Base-by-base conservation (phyloP, 2,113 vertebrate genomes). In the Geococcyx californianus region DNA sequence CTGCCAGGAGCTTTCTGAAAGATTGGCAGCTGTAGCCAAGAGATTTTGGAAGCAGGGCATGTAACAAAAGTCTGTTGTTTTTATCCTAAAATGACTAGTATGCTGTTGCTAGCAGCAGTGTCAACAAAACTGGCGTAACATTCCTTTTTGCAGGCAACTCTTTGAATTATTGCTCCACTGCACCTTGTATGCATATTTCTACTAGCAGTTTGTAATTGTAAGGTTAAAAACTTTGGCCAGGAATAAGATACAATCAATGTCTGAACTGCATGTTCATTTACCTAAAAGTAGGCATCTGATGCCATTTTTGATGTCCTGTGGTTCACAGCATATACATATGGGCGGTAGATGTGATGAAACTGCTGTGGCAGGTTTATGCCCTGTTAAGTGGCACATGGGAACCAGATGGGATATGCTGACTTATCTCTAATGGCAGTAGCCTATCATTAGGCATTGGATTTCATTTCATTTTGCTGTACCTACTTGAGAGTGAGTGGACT, bases 281-380 rank as follows among this genome's bases (percentile, higher is more conserved):
- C 62, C 55, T 73, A 54, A 38, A 79, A 64, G 34, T 18, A 56
- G 34, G 14, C 26, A 38, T 45, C 36, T 6, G 4, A 44, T 83
- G 58, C 49, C 10, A 29, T 69, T 83, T 86, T 44, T 76, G 5
- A 28, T 86, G 36, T 5, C 15, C 24, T 44, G 0, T 0, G 1
- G 25, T 64, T 18, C 3, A 0, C 24, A 25, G 68, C 23, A 44
- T 5, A 31, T 2, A 4, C 13, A 6, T 4, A 8, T 31, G 29
- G n/a, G 34, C 80, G 49, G 56, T 24, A 68, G 52, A 11, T 28
- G 36, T 42, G 38, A 15, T 0, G 1, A 42, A 63, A 16, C 31
- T 66, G 24, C 26, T 40, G 24, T 6, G 17, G 21, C 17, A 73
- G 42, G n/a, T 13, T 58, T 67, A 9, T 36, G 52, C 18, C 36